Conservation (phyloP, 1,140 invertebrate genomes). For the Caenorhabditis brenneri region DNA sequence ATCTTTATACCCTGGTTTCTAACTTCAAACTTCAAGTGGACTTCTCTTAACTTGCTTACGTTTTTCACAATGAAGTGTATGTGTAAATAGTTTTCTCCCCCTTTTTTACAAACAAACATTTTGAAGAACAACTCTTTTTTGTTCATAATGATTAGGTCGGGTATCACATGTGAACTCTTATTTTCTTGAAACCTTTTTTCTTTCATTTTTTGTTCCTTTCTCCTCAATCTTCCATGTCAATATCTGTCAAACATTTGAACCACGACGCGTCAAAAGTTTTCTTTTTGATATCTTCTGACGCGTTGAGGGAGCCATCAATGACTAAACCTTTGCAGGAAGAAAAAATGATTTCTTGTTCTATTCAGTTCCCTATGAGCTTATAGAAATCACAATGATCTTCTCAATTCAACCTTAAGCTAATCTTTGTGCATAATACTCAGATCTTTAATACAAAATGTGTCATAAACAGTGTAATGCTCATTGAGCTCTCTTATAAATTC, state of each 20-base stretch:
- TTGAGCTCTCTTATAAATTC: neutral
- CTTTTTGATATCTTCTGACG: neutral
- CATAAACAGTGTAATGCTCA: neutral
- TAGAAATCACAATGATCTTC: neutral
- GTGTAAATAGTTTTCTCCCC: neutral
- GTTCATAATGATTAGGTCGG: neutral
- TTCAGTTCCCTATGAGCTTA: neutral
- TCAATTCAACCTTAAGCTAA: neutral
- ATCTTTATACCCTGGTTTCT: neutral
- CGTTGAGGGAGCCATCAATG: neutral
- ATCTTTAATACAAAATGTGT: no score
- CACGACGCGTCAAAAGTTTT: slow-evolving; percentile 3
- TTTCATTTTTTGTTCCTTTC: neutral
- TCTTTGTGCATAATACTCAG: neutral
- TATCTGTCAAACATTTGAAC: slow-evolving; percentile 15
- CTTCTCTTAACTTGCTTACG: neutral
- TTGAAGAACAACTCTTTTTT: neutral
- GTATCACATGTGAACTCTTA: neutral
- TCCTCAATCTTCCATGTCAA: neutral
- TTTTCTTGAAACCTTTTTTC: neutral
- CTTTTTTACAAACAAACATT: neutral
- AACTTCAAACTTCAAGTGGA: neutral
- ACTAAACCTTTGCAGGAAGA: slow-evolving; percentile 10
- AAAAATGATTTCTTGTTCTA: neutral
- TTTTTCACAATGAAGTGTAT: neutral